Evolutionary conservation across 2,888 invertebrate species (phyloP), one percentile per base, ranked within the genome.

Genomic region (Napeogenes inachia): DNA sequence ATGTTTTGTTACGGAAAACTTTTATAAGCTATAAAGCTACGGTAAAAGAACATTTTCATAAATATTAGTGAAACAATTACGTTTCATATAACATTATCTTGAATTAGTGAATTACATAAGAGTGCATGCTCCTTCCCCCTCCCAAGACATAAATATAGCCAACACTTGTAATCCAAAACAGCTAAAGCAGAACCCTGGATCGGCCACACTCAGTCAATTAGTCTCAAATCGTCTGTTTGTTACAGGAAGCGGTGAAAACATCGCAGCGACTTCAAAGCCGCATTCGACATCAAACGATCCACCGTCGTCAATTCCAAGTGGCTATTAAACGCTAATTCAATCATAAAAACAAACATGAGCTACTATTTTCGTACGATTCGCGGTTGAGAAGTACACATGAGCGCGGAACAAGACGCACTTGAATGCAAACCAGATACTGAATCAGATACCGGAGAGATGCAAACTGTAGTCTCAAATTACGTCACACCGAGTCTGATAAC

Each of bases 311-410:
- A 79, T 77, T 75, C 74, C 72, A 70, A 74, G 79, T 73, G 75
- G 75, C 80, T 78, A 84, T 85, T 83, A 82, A 83, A 83, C 76
- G 73, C 78, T 81, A 81, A 85, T 85, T 80, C 83, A 85, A 87
- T 84, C 85, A 87, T 87, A 87, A 87, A 87, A 87, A 85, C 84
- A 87, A 89, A 87, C 85, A 89, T 88, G 87, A 75, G 75, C 73
- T 65, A 75, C 79, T 85, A 82, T 83, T 84, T 82, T 81, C 75
- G 79, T 76, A 75, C 77, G 73, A 75, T 75, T 75, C 78, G 80
- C 75, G 73, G 74, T 67, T 79, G 75, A 79, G 71, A 70, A 70
- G 65, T 70, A 85, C 87, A 85, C 85, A 88, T 87, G 87, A 86
- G 76, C 81, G 78, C 79, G 69, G 75, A 80, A 71, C 74, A 69